Conservation (phyloP, 2,113 vertebrate genomes). For the Centropus unirufus region DNA sequence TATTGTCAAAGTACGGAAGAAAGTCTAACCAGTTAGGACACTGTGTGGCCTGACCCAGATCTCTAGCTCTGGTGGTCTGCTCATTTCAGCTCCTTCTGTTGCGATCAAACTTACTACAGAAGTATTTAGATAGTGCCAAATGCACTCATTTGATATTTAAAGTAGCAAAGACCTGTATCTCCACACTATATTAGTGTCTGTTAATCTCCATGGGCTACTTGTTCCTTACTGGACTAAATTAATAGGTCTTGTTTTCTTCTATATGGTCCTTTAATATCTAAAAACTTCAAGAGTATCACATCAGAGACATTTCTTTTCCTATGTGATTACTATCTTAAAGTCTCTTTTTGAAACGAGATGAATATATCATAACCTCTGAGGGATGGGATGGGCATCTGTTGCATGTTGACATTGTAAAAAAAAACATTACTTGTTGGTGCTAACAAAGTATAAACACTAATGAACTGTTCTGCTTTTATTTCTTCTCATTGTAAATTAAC, state of each 20-base stretch:
- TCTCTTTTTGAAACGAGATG: background rate
- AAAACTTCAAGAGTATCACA: background rate
- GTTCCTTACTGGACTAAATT: background rate
- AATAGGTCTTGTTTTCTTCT: background rate
- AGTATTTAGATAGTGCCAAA: background rate
- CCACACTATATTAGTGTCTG: background rate
- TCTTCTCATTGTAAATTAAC: background rate
- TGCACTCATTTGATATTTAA: background rate
- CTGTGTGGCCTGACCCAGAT: background rate
- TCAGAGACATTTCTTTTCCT: slow-evolving; percentile 13
- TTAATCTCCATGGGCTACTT: background rate
- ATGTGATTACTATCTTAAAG: slow-evolving; percentile 11
- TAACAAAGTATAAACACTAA: background rate
- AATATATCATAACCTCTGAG: background rate
- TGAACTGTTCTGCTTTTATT: background rate
- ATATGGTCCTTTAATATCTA: background rate
- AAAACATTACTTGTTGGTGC: slow-evolving; percentile 9
- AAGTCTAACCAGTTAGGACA: background rate
- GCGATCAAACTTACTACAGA: background rate
- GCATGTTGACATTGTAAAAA: slow-evolving; percentile 27
- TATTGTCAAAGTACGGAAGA: background rate
- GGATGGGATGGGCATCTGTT: slow-evolving; percentile 30
- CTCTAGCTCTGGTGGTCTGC: background rate
- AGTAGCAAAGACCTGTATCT: background rate
- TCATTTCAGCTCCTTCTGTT: background rate